Base-by-base conservation (phyloP, 2,888 invertebrate genomes). In the Malthinus flaveolus region DNA sequence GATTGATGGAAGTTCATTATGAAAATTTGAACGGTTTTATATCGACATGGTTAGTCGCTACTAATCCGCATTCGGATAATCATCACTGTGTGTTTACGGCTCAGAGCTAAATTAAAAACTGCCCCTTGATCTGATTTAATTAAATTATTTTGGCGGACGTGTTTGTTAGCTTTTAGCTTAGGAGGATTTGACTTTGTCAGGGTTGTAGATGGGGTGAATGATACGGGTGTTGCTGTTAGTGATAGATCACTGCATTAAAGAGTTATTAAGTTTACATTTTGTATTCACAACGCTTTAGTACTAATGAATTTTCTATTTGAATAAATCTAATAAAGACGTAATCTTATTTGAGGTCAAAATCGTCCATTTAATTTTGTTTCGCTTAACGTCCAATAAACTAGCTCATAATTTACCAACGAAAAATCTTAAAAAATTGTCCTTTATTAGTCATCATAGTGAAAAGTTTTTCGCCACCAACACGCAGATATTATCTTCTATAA, bases 61-160 rank as follows among this genome's bases (percentile, higher is more conserved):
- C 53, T 62, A 62, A 62, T 62, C 62, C 62, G 49, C 32, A 53
- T 59, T 51, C 53, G 49, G 55, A 63, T 63, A 63, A 63, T 61
- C 63, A 59, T 52, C 58, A 52, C 59, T 54, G 66, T 65, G 23
- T 23, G 23, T 23, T 64, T 65, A 62, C 62, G 47, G 55, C 52
- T 54, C 57, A 62, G 48, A 48, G 39, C 67, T 58, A 75, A 75
- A 75, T 75, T 75, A 75, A 75, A 75, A 75, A 74, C 70, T 71
- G 67, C 71, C 72, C 72, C 71, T 70, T 65, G 68, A 71, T 70
- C 71, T 68, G 67, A 71, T 71, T 74, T 75, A 75, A 75, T 75
- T 73, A 74, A 75, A 75, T 75, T 73, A 75, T 74, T 23, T 68
- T 70, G 66, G 68, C 66, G 67, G 68, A 71, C 71, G 66, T 70